These are phyloP conservation scores for Acipenser transmontanus DNA, from an alignment of 2,797 vertebrate genomes.

Conservation along the genomic window DNA sequence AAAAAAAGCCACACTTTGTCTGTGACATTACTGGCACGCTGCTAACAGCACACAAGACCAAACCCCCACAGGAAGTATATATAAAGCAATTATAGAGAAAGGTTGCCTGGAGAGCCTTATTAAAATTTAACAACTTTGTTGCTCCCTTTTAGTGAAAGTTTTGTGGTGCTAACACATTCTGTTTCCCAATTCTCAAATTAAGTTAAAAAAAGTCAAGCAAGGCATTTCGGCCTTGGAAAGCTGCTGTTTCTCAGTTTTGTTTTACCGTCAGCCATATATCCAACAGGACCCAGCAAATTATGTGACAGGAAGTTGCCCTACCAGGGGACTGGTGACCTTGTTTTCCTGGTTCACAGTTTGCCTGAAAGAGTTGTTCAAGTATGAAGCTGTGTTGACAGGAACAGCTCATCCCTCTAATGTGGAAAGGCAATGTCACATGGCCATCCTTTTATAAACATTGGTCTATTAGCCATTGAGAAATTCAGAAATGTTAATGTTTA, in stretches of 20 bases:
- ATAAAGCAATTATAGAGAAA: constrained; percentile 41
- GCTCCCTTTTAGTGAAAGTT: constrained; percentile 36
- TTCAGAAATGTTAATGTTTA: no score
- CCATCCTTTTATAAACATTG: no score
- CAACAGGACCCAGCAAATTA: neutral
- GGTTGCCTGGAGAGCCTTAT: constrained; percentile 41
- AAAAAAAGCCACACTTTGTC: neutral
- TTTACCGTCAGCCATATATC: neutral
- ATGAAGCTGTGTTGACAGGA: no score
- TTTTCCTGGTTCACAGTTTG: no score
- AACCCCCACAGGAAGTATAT: constrained; percentile 38
- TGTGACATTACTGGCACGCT: constrained; percentile 28
- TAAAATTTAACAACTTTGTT: constrained; percentile 42
- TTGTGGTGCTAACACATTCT: neutral
- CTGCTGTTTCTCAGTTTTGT: neutral
- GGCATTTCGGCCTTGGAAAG: neutral
- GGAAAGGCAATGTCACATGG: no score
- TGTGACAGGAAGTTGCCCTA: neutral
- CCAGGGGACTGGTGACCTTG: neutral
- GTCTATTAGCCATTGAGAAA: no score
- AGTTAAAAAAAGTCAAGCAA: constrained; percentile 15
- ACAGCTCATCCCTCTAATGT: no score
- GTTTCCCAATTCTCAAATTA: constrained; percentile 41
- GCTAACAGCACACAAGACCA: constrained; percentile 38
- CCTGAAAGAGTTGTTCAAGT: no score